Percentiles rank a stretch among this genome's conserved stretches.
Conservation (phyloP, 2,797 vertebrate species). For the Tiaroga cobitis region DNA sequence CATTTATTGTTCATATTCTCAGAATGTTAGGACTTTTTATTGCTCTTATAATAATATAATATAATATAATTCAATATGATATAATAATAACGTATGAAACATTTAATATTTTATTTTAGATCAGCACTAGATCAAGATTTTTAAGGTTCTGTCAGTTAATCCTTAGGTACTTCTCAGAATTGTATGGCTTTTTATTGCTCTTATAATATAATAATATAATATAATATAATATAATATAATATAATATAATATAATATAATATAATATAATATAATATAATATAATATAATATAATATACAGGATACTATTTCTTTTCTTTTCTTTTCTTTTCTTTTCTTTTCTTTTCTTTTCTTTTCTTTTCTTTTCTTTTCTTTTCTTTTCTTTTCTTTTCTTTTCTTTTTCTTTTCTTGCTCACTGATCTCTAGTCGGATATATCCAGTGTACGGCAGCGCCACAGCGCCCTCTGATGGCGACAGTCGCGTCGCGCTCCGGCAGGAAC, state of each 20-base stretch:
- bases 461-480: neutral
- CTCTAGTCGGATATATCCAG: neutral
- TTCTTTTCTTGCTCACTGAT: neutral
- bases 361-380: too few relatives aligned
- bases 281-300: neutral
- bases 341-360: too few relatives aligned
- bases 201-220: neutral
- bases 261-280: too few relatives aligned
- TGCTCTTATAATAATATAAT: too few relatives aligned
- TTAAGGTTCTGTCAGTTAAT: too few relatives aligned
- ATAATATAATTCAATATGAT: too few relatives aligned
- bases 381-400: too few relatives aligned
- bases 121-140: too few relatives aligned
- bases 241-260: too few relatives aligned
- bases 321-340: neutral
- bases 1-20: neutral
- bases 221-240: neutral
- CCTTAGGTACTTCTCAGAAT: neutral
- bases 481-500: slow-evolving; percentile 54
- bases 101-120: too few relatives aligned
- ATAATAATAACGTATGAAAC: too few relatives aligned
- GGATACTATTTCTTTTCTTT: neutral
- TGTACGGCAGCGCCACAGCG: neutral
- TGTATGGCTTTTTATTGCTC: neutral
- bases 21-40: neutral